Base-by-base conservation (phyloP, 2,888 invertebrate genomes). In the Cheilosia scutellata region DNA sequence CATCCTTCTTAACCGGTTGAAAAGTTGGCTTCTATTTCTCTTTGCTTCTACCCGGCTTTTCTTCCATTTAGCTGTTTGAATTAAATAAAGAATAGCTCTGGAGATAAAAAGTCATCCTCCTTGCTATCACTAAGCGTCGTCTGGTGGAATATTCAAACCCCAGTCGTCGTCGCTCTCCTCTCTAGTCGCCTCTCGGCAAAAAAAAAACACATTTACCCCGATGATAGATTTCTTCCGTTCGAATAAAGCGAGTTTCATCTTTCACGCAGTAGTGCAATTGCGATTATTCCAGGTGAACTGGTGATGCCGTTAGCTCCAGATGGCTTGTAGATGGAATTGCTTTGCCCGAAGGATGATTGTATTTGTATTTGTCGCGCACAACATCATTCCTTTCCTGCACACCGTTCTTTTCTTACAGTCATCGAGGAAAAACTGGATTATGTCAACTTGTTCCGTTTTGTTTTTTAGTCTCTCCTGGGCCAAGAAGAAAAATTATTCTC, bases 181-280 rank as follows among this genome's bases (percentile, higher is more conserved):
- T 27, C n/a, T 57, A 7, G 37, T 5, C 37, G 20, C 11, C 13
- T 25, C 20, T 0, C 37, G n/a, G n/a, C n/a, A 25, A 68, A 44
- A 62, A 68, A 44, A 62, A 55, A 68, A 80, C 57, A 80, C 51
- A 70, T 58, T 75, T 57, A 80, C 16, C 66, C 65, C 44, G 80
- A 76, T 86, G 86, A 86, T 86, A 55, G 71, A 86, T 86, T 60
- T 80, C 71, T 76, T 86, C 71, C 76, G 80, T 71, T 80, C 80
- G 47, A 80, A 66, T 84, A 65, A 76, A 71, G 62, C 57, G 58
- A 62, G 66, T 66, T 80, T 86, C 76, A 80, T 80, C 80, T 66
- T 86, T 76, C 66, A 86, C 76, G 70, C 66, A 76, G 80, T 31
- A 62, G n/a, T 80, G 71, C 75, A 84, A 80, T 71, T 84, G 74